phyloP scores from a whole-genome alignment of 2,113 vertebrate species.

The Alaudala cheleensis region DNA sequence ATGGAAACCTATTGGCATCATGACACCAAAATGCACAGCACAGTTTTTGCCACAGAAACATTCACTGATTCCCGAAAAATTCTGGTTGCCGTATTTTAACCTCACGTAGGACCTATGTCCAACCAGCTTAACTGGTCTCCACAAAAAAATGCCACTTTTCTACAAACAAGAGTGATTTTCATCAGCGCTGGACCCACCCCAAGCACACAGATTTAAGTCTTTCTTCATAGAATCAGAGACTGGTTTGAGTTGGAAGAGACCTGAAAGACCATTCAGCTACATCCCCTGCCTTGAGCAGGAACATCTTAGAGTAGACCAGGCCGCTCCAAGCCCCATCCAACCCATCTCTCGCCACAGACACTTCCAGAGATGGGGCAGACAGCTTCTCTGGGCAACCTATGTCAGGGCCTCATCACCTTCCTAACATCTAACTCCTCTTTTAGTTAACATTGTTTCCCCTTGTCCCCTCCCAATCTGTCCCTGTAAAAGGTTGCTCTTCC shows the following conservation, averaged over 20 bases:
- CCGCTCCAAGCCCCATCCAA: neutral
- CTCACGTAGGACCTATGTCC: fast-evolving
- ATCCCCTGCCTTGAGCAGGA: neutral
- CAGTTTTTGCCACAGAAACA: neutral
- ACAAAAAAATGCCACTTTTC: neutral
- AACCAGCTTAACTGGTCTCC: neutral
- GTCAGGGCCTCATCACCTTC: neutral
- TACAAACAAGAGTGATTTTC: too few species aligned
- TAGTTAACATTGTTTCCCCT: neutral
- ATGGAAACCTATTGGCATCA: neutral
- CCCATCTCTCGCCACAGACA: neutral
- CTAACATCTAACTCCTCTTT: neutral
- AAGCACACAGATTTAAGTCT: neutral
- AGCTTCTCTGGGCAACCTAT: neutral
- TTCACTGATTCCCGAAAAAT: neutral
- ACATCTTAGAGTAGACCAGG: neutral
- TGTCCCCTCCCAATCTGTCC: neutral
- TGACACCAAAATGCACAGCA: fast-evolving
- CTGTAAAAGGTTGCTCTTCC: neutral
- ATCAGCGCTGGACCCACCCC: too few species aligned
- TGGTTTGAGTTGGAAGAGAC: neutral
- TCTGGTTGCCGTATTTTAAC: neutral
- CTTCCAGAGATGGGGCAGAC: neutral
- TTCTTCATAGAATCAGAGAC: neutral
- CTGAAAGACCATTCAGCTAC: neutral